Percentiles rank a stretch among this genome's conserved stretches.
These are phyloP conservation scores for Brachionus asplanchnoidis DNA, from an alignment of 1,140 invertebrate species.

Conservation along the genomic window DNA sequence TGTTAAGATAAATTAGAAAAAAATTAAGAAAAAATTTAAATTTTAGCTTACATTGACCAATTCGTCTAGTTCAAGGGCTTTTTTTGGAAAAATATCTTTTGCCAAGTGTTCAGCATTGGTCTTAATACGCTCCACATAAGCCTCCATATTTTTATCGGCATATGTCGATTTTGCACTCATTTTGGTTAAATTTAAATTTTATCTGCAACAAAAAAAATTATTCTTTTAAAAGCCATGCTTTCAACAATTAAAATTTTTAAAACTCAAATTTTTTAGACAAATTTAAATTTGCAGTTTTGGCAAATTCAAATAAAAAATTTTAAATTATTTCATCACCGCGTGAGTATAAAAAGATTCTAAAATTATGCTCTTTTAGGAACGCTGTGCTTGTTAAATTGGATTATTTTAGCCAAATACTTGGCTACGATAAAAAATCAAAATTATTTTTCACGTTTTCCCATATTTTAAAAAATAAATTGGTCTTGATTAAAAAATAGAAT, in stretches of 20 bases:
- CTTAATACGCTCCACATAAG: constrained; percentile 30
- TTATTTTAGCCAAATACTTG: not conserved
- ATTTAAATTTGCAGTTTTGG: not conserved
- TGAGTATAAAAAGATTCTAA: not conserved
- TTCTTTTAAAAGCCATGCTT: not conserved
- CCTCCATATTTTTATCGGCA: constrained; percentile 38
- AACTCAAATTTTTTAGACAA: not conserved
- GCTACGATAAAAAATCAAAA: not conserved
- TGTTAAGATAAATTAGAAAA: not conserved
- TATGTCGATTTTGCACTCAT: not conserved
- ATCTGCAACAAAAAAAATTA: not conserved
- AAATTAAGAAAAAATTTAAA: not conserved
- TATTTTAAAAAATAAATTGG: not conserved
- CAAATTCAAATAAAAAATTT: not conserved
- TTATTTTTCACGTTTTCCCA: not conserved
- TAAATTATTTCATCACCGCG: not conserved
- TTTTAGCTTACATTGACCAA: constrained; percentile 62
- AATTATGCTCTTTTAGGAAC: not conserved
- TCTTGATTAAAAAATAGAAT: not conserved
- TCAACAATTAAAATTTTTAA: no score
- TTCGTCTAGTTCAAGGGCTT: constrained; percentile 79
- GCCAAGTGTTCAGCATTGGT: constrained; percentile 71
- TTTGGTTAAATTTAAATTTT: not conserved
- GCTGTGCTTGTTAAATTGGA: not conserved
- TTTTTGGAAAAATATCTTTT: constrained; percentile 78